Percentiles rank a stretch among this genome's conserved stretches.
phyloP scores from a whole-genome alignment of 2,888 invertebrate genomes.

The Alentia gelatinosa region DNA sequence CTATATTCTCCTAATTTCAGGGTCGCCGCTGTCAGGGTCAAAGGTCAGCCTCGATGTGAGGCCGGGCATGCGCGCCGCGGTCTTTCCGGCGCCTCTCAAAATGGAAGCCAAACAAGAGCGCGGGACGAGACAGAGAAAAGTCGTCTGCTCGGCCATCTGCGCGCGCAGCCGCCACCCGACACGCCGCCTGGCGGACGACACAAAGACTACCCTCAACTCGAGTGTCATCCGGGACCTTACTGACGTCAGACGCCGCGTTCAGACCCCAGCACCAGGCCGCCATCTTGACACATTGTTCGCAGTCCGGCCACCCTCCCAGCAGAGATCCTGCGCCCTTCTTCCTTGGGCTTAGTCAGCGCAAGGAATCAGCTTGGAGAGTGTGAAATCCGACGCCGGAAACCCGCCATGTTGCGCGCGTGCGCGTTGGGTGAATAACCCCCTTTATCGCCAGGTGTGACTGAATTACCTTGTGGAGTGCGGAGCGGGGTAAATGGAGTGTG shows the following conservation, averaged over 20 bases:
- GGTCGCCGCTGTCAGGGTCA: neutral
- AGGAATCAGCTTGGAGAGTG: too few relatives aligned
- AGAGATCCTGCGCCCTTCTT: too few relatives aligned
- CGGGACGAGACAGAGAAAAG: neutral
- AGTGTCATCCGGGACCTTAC: too few relatives aligned
- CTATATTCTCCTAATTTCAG: neutral
- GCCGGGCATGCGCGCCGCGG: neutral
- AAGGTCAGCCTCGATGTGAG: neutral
- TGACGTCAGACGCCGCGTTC: too few relatives aligned
- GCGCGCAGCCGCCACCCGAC: neutral
- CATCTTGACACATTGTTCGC: neutral
- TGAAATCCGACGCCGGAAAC: neutral
- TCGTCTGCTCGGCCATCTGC: slow-evolving; percentile 15
- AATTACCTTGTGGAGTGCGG: neutral
- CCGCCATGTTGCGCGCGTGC: neutral
- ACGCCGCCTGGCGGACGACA: neutral
- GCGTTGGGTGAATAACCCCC: neutral
- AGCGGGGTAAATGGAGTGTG: neutral
- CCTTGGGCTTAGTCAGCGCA: too few relatives aligned
- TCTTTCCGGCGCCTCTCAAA: neutral
- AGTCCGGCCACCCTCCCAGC: too few relatives aligned
- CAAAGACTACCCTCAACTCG: neutral
- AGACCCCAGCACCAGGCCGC: neutral
- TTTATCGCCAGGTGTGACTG: neutral
- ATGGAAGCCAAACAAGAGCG: neutral